Conservation (phyloP, 1,140 invertebrate genomes). For the Drosophila pectinifera region DNA sequence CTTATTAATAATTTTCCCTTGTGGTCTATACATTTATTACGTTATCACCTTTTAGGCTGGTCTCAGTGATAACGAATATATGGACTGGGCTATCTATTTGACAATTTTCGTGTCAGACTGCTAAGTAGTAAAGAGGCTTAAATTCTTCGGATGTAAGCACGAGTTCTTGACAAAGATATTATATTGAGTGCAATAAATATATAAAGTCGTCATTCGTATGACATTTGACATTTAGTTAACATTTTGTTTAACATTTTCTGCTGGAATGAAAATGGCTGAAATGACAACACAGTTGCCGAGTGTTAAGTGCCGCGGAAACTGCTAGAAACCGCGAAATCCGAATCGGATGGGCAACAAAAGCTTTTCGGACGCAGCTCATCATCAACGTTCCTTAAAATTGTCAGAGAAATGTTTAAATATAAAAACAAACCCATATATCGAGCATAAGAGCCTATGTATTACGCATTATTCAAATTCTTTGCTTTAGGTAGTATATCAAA, state of each 20-base stretch:
- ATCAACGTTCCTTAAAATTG: background rate
- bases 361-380: slow-evolving; percentile 5
- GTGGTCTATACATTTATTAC: background rate
- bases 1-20: background rate
- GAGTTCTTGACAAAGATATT: background rate
- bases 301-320: slow-evolving; percentile 55
- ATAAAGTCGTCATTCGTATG: background rate
- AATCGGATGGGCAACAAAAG: background rate
- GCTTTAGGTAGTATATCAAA: background rate
- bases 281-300: slow-evolving; percentile 7
- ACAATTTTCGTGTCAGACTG: background rate
- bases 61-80: background rate
- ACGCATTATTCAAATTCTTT: background rate
- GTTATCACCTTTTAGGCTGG: background rate
- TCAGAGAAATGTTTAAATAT: background rate
- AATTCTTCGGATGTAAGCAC: background rate
- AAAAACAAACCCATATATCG: background rate
- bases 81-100: background rate
- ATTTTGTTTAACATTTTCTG: no score
- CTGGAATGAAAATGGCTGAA: background rate
- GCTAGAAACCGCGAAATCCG: slow-evolving; percentile 45
- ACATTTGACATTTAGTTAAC: background rate
- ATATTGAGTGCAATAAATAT: slow-evolving; percentile 3
- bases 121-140: background rate
- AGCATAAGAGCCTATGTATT: background rate